phyloP scores from a whole-genome alignment of 2,113 vertebrate genomes.

The Anarhynchus alexandrinus region DNA sequence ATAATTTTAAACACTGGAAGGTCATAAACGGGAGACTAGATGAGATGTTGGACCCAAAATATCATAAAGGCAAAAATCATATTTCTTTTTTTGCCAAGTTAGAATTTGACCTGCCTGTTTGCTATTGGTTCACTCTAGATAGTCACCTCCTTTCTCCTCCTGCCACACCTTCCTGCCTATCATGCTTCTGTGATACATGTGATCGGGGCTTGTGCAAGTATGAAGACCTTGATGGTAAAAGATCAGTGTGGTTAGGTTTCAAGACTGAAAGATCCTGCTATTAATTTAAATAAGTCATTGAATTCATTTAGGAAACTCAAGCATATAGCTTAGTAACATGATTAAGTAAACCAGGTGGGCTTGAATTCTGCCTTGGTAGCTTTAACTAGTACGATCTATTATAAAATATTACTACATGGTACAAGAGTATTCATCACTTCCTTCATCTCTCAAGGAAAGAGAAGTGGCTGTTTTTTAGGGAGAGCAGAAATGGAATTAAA shows the following conservation, averaged over 20 bases:
- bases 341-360: neutral
- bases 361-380: neutral
- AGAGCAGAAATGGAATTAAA: neutral
- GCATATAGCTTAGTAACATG: neutral
- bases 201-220: neutral
- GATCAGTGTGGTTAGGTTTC: neutral
- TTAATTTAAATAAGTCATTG: neutral
- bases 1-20: neutral
- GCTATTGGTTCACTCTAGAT: neutral
- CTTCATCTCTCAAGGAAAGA: neutral
- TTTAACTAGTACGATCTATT: neutral
- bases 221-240: neutral
- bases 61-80: neutral
- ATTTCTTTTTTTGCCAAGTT: neutral
- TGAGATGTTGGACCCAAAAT: neutral
- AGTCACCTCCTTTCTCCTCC: neutral
- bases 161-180: fast-evolving
- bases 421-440: neutral
- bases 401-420: neutral
- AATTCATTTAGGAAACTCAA: slow-evolving; percentile 1
- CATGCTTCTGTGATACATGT: neutral
- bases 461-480: neutral
- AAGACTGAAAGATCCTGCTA: neutral
- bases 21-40: neutral
- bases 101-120: neutral